Conservation (phyloP, 2,888 invertebrate species). For the Nymphalis c-album region DNA sequence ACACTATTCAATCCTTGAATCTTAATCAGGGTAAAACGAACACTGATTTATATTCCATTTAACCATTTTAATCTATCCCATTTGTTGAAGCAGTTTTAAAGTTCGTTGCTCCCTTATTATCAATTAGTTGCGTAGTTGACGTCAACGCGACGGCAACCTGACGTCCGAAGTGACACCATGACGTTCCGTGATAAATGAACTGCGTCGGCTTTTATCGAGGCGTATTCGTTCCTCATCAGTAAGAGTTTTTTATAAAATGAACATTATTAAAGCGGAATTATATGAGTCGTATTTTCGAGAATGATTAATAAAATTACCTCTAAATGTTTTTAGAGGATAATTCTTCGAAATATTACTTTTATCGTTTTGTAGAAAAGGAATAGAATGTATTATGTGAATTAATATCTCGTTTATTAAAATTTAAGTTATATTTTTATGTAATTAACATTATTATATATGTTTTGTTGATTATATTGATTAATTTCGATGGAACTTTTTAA, state of each 20-base stretch:
- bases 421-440: too few species aligned
- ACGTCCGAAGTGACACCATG: slow-evolving; percentile 42
- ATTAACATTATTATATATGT: too few species aligned
- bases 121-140: slow-evolving; percentile 43
- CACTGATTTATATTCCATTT: slow-evolving; percentile 3
- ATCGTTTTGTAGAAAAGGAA: not conserved
- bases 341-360: not conserved
- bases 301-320: not conserved
- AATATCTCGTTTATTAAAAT: too few species aligned
- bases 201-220: slow-evolving; percentile 31
- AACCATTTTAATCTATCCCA: slow-evolving; percentile 8
- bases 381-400: not conserved
- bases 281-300: not conserved
- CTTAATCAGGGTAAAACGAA: slow-evolving; percentile 5
- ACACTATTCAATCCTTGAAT: slow-evolving; percentile 5
- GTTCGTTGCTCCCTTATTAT: slow-evolving; percentile 36
- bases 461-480: too few species aligned
- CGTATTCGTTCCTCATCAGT: slow-evolving; percentile 30
- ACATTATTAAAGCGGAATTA: slow-evolving; percentile 17
- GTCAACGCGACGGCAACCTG: slow-evolving; percentile 38
- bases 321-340: not conserved
- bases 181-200: slow-evolving; percentile 57
- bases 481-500: too few species aligned
- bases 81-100: slow-evolving; percentile 14
- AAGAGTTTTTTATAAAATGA: slow-evolving; percentile 25